Base-by-base conservation (phyloP, 2,797 vertebrate genomes). In the Melopsittacus undulatus region DNA sequence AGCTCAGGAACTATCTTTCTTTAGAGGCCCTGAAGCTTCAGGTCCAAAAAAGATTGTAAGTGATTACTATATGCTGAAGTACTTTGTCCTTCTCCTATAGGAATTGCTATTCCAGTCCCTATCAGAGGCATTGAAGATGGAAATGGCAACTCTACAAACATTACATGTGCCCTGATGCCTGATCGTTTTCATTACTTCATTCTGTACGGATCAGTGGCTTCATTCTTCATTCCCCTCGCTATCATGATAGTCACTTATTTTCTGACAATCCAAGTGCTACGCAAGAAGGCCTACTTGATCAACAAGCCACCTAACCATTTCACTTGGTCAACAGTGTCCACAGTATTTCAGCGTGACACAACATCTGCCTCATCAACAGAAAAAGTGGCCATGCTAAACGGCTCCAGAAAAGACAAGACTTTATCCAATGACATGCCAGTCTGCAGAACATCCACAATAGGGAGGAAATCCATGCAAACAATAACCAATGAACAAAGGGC, bases 201-300 rank as follows among this genome's bases (percentile, higher is more conserved):
- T 94, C 98, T 99, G 76, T 99, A 98, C 1, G 99, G 99, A 61
- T 99, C 99, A 19, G 92, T 99, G 97, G 98, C 98, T 10, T 98
- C 99, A 2, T 99, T 99, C 97, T 99, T 99, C 90, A 97, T 98
- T 56, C 99, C 99, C 30, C 98, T 99, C 11, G 95, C 98, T 11
- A 99, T 99, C 95, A 99, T 99, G 99, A 98, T 99, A 90, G 97
- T 99, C 88, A 99, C 99, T 93, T 99, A 99, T 73, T 98, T 99
- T 63, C 98, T 99, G 54, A 99, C 99, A 12, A 99, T 99, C 80
- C 98, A 98, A 36, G 98, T 98, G 77, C 90, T 99, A 80, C 98
- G 97, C 88, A 99, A 98, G 97, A 99, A 99, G 94, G 99, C 98
- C 73, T 98, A 98, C 92, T 95, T 99, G 97, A 98, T 99, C 84